A percentile compares a stretch with the other conserved stretches of the same genome.
These are phyloP conservation scores for Mobula hypostoma DNA, from an alignment of 2,113 vertebrate species.

Conservation along the genomic window DNA sequence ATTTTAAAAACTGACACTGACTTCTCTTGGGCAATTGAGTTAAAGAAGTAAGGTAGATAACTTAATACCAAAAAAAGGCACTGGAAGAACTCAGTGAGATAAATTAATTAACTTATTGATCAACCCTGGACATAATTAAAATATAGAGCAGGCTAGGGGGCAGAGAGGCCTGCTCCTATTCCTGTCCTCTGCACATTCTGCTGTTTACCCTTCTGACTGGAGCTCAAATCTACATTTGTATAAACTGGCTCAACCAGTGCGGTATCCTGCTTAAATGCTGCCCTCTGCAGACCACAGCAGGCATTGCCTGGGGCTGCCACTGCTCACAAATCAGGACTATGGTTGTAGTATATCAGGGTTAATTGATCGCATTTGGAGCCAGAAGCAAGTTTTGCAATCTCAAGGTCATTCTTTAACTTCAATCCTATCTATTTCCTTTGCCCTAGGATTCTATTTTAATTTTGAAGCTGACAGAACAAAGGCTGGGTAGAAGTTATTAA, in stretches of 20 bases:
- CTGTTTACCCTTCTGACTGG: too few relatives aligned
- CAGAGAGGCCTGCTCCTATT: too few relatives aligned
- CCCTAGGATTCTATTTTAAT: background rate
- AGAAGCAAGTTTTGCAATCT: slow-evolving; percentile 10
- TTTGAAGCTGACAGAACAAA: background rate
- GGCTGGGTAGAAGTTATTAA: background rate
- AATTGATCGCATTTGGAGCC: background rate
- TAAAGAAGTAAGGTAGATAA: too few relatives aligned
- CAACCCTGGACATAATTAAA: too few relatives aligned
- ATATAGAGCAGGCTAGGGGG: too few relatives aligned
- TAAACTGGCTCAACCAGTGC: background rate
- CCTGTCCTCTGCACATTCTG: too few relatives aligned
- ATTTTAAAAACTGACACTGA: too few relatives aligned
- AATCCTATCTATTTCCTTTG: background rate
- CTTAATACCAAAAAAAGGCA: too few relatives aligned
- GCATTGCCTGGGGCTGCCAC: background rate
- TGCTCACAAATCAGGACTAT: background rate
- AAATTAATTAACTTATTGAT: too few relatives aligned
- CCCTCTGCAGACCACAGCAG: background rate
- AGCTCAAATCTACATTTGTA: background rate
- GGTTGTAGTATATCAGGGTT: background rate
- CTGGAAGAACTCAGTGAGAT: too few relatives aligned
- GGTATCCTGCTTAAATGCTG: background rate
- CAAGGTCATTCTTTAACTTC: background rate
- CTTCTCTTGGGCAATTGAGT: too few relatives aligned